Conservation (phyloP, 1,140 invertebrate species). For the Lepidurus apus region DNA sequence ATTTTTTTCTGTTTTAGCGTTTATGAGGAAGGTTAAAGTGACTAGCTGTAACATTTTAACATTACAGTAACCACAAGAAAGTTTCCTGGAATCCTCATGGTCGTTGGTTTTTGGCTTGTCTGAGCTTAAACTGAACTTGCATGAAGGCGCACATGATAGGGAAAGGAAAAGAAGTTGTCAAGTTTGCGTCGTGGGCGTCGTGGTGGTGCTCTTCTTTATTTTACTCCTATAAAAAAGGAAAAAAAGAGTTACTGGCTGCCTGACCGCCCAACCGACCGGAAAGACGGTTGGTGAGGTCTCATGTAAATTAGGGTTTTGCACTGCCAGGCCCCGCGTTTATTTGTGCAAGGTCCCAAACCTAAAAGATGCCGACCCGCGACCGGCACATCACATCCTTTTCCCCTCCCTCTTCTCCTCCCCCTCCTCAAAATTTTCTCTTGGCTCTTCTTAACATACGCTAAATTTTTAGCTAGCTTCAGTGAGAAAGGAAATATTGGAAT, state of each 20-base stretch:
- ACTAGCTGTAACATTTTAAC: no score
- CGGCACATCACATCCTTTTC: neutral
- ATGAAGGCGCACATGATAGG: neutral
- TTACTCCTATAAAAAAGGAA: no score
- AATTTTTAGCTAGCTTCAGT: no score
- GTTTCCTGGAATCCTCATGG: neutral
- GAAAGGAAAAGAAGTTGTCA: neutral
- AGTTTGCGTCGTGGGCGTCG: constrained; percentile 17
- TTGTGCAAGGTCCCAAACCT: constrained; percentile 1
- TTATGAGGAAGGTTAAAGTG: no score
- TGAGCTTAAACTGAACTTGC: neutral
- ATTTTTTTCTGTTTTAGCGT: no score
- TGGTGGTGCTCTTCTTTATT: neutral
- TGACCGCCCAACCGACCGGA: constrained; percentile 20
- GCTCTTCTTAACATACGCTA: neutral
- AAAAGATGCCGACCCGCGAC: constrained; percentile 13
- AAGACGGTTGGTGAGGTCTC: constrained; percentile 21
- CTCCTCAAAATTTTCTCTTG: neutral
- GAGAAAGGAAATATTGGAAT: no score
- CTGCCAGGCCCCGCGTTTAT: constrained; percentile 16
- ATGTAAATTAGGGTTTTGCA: constrained; percentile 14
- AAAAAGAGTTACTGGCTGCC: constrained; percentile 11
- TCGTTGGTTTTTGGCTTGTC: neutral
- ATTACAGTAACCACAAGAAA: neutral
- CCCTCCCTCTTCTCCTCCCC: neutral